Base-by-base conservation (phyloP, 2,888 invertebrate genomes). In the Synanthedon vespiformis region DNA sequence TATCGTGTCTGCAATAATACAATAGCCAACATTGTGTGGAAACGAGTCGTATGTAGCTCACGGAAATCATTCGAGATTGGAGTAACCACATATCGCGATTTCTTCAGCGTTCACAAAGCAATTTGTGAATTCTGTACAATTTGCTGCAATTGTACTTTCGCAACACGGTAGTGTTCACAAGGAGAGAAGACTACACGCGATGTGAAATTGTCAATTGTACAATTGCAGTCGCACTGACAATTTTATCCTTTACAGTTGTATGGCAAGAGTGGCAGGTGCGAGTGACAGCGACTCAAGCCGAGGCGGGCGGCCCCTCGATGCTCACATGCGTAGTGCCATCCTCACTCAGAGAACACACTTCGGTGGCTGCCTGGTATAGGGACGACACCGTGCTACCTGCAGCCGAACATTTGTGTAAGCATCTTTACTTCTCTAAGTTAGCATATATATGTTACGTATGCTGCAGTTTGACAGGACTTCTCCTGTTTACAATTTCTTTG, bases 311-410 rank as follows among this genome's bases (percentile, higher is more conserved):
- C 65, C 92, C 93, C 48, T 92, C 93, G 40, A 88, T 93, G 58
- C 85, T 94, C 61, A 88, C 90, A 53, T 94, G 94, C 67, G 88
- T 89, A 40, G 88, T 90, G 51, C 91, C 92, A 40, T 79, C 89
- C 40, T 83, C 90, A 53, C 89, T 93, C 54, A 89, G 91, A 57
- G 92, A 93, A 61, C 92, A 93, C 81, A 90, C 93, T 44, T 90
- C 90, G 16, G 93, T 93, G 55, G 92, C 92, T 51, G 93, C 93
- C 54, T 94, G 94, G 94, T 93, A 93, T 76, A 88, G 91, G 50
- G 93, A 93, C 70, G 93, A 94, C 59, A 89, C 92, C 50, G 92
- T 93, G 65, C 82, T 94, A 54, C 85, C 93, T 40, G 90, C 92
- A 0, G 63, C 73, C 2, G 86, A 85, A 54, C 84, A 84, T 55